These are phyloP conservation scores for Anarhynchus alexandrinus DNA, from an alignment of 2,113 vertebrate genomes.

Conservation along the genomic window DNA sequence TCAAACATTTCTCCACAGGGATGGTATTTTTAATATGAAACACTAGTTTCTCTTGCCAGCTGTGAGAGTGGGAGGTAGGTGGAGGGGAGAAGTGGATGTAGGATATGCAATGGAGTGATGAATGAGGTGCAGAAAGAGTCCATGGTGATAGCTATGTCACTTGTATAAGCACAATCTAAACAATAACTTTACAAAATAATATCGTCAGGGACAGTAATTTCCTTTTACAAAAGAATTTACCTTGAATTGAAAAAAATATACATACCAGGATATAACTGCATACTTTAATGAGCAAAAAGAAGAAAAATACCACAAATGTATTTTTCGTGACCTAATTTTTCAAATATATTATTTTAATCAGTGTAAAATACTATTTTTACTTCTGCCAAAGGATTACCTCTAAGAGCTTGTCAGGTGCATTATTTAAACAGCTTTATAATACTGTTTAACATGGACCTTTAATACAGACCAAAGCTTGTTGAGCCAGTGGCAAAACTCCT, in stretches of 20 bases:
- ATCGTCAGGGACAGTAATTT: neutral
- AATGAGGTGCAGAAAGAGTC: neutral
- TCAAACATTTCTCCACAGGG: neutral
- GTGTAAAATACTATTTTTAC: neutral
- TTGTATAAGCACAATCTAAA: neutral
- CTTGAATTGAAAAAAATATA: neutral
- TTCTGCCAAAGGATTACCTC: neutral
- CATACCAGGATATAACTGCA: neutral
- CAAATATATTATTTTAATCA: neutral
- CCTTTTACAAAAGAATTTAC: neutral
- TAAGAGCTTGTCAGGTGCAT: neutral
- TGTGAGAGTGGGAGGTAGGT: neutral
- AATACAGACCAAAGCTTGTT: neutral
- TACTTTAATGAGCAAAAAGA: neutral
- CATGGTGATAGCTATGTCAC: neutral
- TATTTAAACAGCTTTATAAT: neutral
- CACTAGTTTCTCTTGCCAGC: neutral
- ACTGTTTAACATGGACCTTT: neutral
- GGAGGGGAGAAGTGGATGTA: neutral
- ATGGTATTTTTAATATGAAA: neutral
- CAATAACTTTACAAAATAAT: neutral
- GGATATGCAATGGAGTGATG: neutral
- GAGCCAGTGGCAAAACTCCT: neutral
- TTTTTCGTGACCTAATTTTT: neutral
- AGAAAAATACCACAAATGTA: neutral